Evolutionary conservation across 1,140 invertebrate genomes (phyloP).

Genomic region (Pissodes strobi): DNA sequence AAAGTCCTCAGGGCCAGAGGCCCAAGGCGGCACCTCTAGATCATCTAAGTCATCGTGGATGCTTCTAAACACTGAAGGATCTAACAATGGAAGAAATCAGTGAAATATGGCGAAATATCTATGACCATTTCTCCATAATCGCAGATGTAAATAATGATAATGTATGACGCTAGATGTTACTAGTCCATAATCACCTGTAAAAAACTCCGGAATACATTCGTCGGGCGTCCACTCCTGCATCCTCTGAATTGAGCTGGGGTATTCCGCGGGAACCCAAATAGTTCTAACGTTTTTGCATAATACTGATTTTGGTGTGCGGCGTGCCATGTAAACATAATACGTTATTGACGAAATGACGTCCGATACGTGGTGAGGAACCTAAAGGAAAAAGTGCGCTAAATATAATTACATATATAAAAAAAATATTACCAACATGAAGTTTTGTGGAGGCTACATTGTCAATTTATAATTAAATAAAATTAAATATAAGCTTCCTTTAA

Average conservation of each 20-base stretch:
- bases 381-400: conserved; percentile 2
- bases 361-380: conserved; percentile 88
- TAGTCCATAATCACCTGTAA: conserved; percentile 63
- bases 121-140: no score
- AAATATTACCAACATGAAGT: not conserved
- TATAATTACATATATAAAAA: not conserved
- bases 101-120: no score
- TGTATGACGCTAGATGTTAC: no score
- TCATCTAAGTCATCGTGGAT: conserved; percentile 75
- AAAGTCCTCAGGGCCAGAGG: conserved; percentile 85
- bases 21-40: conserved; percentile 89
- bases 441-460: not conserved
- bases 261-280: conserved; percentile 94
- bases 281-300: conserved; percentile 90
- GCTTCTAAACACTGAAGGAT: conserved; percentile 86
- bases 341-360: conserved; percentile 85
- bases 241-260: conserved; percentile 89
- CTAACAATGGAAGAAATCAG: no score
- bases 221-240: conserved; percentile 96
- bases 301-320: conserved; percentile 79
- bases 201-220: conserved; percentile 98
- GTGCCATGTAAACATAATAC: conserved; percentile 80
- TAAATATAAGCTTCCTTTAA: not conserved
- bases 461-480: not conserved
- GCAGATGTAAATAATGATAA: no score